Conservation (phyloP, 2,797 vertebrate species). For the Muraenolepis orangiensis region DNA sequence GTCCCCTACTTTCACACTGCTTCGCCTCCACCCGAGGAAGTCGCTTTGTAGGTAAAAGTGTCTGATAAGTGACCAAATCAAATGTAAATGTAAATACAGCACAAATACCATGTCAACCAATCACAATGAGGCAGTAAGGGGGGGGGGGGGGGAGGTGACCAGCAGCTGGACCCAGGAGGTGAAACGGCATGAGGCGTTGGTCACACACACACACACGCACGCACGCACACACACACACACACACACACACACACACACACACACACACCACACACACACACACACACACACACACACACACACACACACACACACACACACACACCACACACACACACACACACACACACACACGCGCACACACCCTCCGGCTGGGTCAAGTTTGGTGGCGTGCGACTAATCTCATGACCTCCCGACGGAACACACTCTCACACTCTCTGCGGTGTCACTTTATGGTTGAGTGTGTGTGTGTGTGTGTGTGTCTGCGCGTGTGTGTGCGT, state of each 20-base stretch:
- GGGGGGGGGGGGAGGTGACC: slow-evolving; percentile 42
- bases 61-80: not conserved
- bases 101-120: not conserved
- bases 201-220: not conserved
- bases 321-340: too few relatives aligned
- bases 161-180: slow-evolving; percentile 61
- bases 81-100: slow-evolving; percentile 2
- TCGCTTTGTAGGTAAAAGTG: not conserved
- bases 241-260: not conserved
- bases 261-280: not conserved
- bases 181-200: slow-evolving; percentile 34
- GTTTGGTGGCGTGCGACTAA: slow-evolving; percentile 60
- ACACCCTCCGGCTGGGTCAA: slow-evolving; percentile 23
- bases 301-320: not conserved
- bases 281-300: slow-evolving; percentile 3
- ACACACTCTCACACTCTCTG: slow-evolving; percentile 34
- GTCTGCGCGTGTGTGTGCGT: not conserved
- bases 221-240: too few relatives aligned
- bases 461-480: not conserved
- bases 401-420: slow-evolving; percentile 50
- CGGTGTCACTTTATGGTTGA: not conserved
- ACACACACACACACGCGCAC: not conserved
- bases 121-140: slow-evolving; percentile 18
- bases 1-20: not conserved
- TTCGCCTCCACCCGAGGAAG: not conserved